Evolutionary conservation across 2,797 vertebrate species (phyloP), one percentile per base, ranked within the genome.

Genomic region (Capromys pilorides): DNA sequence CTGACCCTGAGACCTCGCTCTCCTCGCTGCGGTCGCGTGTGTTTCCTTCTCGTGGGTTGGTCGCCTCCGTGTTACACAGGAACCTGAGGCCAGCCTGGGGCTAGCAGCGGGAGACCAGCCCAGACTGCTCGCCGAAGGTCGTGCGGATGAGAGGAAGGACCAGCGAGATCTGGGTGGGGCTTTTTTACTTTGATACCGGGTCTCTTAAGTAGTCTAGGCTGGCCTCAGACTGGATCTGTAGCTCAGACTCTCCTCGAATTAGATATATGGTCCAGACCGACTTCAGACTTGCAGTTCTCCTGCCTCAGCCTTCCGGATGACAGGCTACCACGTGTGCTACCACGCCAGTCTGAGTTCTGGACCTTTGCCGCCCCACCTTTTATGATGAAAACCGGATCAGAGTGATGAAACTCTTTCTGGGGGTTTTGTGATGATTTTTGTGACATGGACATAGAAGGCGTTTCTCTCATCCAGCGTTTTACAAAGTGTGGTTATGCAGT

Each of bases 21-120:
- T 64, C 78, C 87, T 75, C 67, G 2, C 24, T 28, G 0, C 0
- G 9, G 66, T 71, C 33, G 84, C 33, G 54, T 6, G 45, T 79
- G 95, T 91, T 94, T 64, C 59, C 69, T 86, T n/a, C 78, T 18
- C 49, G 82, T 26, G 80, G 39, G 67, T 66, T 71, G 77, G 22
- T 59, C 54, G 33, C 7, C 28, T 79, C 75, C 5, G 61, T 24
- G 0, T 41, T 77, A 1, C 1, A 4, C 66, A 0, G 64, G 66
- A 22, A 71, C 59, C 7, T 33, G 75, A 19, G 26, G 79, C 80
- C 75, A 51, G 7, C 31, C 5, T 18, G 41, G 49, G 24, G 41
- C 14, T 51, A 14, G 62, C n/a, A 62, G 39, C 49, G 62, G 86
- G 79, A 88, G 84, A 69, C 11, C 22, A 2, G 77, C 88, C 67